A percentile compares a stretch with the other conserved stretches of the same genome.
These are phyloP conservation scores for Aphodius granarius DNA, from an alignment of 2,888 invertebrate species.

Conservation along the genomic window DNA sequence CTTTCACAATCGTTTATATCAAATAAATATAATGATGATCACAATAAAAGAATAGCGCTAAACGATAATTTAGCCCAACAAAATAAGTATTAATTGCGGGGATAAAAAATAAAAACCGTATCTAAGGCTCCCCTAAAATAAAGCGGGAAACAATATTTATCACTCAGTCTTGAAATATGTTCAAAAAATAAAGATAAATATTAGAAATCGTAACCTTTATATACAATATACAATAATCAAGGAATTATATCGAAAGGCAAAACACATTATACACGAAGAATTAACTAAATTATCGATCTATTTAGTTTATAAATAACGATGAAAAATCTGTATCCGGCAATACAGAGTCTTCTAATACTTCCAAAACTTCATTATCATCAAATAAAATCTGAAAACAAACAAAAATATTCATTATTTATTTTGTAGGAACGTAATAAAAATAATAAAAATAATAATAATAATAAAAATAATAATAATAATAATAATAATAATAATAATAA, in stretches of 20 bases:
- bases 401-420: background rate
- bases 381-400: slow-evolving; percentile 52
- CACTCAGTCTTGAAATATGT: background rate
- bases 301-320: background rate
- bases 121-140: background rate
- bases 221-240: background rate
- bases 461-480: too few species aligned
- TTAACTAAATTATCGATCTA: background rate
- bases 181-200: background rate
- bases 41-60: background rate
- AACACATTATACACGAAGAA: background rate
- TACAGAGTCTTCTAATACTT: slow-evolving; percentile 57
- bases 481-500: too few species aligned
- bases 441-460: background rate
- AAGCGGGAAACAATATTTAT: background rate
- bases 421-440: background rate
- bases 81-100: background rate
- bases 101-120: background rate
- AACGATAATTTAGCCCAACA: background rate
- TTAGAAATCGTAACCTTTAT: background rate
- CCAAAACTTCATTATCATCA: slow-evolving; percentile 55
- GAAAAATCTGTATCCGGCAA: slow-evolving; percentile 43
- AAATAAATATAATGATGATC: background rate
- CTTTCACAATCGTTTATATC: background rate
- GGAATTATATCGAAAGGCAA: background rate